Conservation (phyloP, 2,797 vertebrate genomes). For the Pitangus sulphuratus region DNA sequence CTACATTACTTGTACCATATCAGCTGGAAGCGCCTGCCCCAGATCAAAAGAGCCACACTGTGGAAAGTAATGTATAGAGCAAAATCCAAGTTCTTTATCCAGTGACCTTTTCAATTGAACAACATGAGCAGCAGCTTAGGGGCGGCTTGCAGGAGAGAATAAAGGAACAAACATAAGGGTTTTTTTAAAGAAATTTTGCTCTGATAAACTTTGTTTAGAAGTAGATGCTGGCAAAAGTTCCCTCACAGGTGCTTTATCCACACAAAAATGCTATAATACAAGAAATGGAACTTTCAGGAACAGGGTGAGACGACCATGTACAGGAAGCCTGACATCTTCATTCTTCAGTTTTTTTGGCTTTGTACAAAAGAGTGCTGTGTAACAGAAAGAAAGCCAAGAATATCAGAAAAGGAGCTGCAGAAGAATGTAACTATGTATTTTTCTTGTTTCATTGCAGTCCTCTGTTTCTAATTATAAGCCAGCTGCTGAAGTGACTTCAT, state of each 20-base stretch:
- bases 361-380: neutral
- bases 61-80: neutral
- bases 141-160: neutral
- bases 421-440: conserved; percentile 45
- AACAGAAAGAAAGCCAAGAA: conserved; percentile 32
- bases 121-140: fast-evolving
- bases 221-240: neutral
- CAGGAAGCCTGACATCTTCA: neutral
- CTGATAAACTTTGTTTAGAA: neutral
- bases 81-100: neutral
- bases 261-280: neutral
- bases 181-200: neutral
- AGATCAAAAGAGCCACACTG: neutral
- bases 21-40: neutral
- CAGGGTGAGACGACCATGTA: neutral
- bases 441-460: conserved; percentile 19
- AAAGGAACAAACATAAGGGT: neutral
- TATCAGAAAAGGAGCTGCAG: conserved; percentile 8
- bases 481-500: conserved; percentile 61
- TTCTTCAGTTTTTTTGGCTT: neutral
- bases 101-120: neutral
- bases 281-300: neutral
- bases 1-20: neutral
- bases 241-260: neutral
- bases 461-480: conserved; percentile 62